phyloP scores from a whole-genome alignment of 92 coral and sea anemone species.

The Desmophyllum pertusum region DNA sequence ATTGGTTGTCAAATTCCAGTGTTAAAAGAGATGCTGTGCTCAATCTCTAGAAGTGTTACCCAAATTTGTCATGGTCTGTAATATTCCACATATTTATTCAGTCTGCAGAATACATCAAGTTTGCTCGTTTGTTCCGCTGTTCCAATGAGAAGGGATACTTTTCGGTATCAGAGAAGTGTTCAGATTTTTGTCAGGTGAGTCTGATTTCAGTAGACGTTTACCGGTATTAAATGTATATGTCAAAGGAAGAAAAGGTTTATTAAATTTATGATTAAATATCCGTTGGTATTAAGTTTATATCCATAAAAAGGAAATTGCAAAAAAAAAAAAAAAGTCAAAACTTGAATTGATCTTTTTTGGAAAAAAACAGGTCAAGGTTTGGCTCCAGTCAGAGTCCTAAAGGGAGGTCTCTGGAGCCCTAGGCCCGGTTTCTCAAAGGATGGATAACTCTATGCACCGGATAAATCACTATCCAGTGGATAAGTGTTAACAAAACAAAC shows the following conservation, averaged over 20 bases:
- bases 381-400: too few relatives aligned
- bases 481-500: too few relatives aligned
- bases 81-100: conserved; percentile 8
- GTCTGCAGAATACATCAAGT: conserved; percentile 92
- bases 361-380: background rate
- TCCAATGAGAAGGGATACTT: conserved; percentile 98
- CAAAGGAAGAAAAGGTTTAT: background rate
- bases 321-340: too few relatives aligned
- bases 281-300: too few relatives aligned
- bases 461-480: too few relatives aligned
- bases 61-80: background rate
- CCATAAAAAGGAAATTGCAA: too few relatives aligned
- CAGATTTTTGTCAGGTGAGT: conserved; percentile 97
- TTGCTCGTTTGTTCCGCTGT: conserved; percentile 92
- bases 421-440: too few relatives aligned
- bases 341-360: background rate
- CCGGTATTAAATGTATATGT: background rate
- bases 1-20: background rate
- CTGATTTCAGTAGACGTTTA: background rate
- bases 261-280: too few relatives aligned
- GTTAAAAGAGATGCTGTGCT: too few relatives aligned
- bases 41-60: background rate
- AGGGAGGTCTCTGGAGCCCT: too few relatives aligned
- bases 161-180: conserved; percentile 95
- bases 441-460: too few relatives aligned